Conservation (phyloP, 2,113 vertebrate genomes). For the Axis porcinus region DNA sequence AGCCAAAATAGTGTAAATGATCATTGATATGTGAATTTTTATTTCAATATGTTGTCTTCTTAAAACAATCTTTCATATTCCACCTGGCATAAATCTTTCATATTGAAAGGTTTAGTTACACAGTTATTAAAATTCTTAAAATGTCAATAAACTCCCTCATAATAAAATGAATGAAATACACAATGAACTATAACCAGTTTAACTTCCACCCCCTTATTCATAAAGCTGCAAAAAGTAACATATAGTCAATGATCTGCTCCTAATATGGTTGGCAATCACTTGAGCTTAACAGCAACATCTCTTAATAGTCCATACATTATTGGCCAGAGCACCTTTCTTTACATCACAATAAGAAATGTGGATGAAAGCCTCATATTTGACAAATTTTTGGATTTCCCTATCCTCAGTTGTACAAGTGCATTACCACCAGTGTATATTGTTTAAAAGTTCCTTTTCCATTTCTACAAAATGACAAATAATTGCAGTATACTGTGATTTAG, state of each 20-base stretch:
- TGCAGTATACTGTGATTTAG: not conserved
- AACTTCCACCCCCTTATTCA: not conserved
- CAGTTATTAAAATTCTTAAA: not conserved
- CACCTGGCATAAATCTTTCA: not conserved
- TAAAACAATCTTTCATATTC: not conserved
- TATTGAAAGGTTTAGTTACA: not conserved
- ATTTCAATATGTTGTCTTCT: not conserved
- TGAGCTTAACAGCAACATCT: not conserved
- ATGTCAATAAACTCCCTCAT: not conserved
- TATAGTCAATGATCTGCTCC: not conserved
- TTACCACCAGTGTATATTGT: not conserved
- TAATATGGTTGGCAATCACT: not conserved
- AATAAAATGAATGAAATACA: not conserved
- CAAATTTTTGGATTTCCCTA: rapidly evolving
- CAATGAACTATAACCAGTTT: not conserved
- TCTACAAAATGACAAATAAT: not conserved
- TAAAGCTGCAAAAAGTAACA: not conserved
- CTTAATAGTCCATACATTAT: rapidly evolving
- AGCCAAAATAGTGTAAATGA: not conserved
- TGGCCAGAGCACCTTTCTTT: rapidly evolving
- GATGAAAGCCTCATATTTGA: rapidly evolving
- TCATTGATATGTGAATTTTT: rapidly evolving
- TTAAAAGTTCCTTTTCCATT: not conserved
- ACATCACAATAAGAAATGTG: rapidly evolving
- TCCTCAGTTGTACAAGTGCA: not conserved